These are phyloP conservation scores for Clanis bilineata DNA, from an alignment of 2,888 invertebrate species.

Conservation along the genomic window DNA sequence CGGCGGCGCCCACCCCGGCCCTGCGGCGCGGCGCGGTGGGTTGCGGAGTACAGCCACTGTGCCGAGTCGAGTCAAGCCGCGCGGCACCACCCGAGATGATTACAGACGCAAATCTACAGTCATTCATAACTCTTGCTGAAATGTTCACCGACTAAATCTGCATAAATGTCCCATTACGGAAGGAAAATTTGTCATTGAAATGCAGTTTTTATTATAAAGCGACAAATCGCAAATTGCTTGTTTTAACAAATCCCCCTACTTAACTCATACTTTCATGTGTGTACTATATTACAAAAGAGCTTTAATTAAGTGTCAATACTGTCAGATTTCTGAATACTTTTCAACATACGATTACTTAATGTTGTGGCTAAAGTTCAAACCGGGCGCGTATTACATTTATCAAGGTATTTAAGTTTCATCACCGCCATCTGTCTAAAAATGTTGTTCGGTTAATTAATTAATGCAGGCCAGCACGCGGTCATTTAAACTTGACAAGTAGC, in stretches of 20 bases:
- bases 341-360: not conserved
- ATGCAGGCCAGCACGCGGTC: constrained; percentile 37
- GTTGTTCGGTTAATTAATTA: constrained; percentile 49
- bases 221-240: not conserved
- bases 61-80: constrained; percentile 26
- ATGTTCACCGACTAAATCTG: constrained; percentile 65
- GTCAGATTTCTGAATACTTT: constrained; percentile 1
- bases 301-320: not conserved
- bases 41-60: constrained; percentile 19
- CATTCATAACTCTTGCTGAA: constrained; percentile 68
- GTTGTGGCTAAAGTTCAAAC: constrained; percentile 36
- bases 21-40: constrained; percentile 17
- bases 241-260: not conserved
- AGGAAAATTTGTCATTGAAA: constrained; percentile 55
- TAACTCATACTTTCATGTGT: not conserved
- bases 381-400: constrained; percentile 27
- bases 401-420: constrained; percentile 37
- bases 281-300: not conserved
- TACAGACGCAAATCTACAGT: constrained; percentile 64
- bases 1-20: constrained; percentile 28
- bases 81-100: constrained; percentile 52
- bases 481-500: constrained; percentile 44
- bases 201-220: constrained; percentile 19
- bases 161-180: constrained; percentile 67
- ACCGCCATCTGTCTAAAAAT: constrained; percentile 39